Conservation (phyloP, 2,888 invertebrate genomes). For the Dexiosoma caninum region DNA sequence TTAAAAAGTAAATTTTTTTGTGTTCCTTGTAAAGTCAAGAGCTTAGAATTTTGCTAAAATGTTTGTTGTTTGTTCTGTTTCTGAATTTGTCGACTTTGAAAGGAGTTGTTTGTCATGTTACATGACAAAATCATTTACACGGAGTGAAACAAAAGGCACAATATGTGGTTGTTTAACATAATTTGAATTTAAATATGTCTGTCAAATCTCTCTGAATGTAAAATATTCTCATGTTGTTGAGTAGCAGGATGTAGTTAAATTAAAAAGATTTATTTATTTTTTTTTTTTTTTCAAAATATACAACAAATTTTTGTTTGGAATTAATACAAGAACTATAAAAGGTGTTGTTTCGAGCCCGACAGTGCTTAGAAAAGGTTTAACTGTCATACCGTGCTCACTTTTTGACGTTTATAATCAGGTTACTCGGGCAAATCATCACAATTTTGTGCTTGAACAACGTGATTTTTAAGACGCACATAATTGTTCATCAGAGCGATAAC, state of each 20-base stretch:
- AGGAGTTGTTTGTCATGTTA: slow-evolving; percentile 28
- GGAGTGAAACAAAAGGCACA: neutral
- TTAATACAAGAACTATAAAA: no score
- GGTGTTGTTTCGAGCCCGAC: no score
- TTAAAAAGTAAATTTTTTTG: slow-evolving; percentile 43
- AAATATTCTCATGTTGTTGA: neutral
- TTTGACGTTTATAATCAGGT: no score
- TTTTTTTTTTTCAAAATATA: neutral
- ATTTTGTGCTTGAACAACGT: no score
- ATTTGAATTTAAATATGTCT: slow-evolving; percentile 9
- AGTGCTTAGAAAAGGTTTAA: no score
- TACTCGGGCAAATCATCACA: no score
- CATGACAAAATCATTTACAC: slow-evolving; percentile 14
- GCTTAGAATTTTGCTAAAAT: slow-evolving; percentile 18
- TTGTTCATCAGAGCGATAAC: no score
- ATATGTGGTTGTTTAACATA: slow-evolving; percentile 20
- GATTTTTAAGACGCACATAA: no score
- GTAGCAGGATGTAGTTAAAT: neutral
- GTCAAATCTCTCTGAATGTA: neutral
- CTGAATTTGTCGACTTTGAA: slow-evolving; percentile 17
- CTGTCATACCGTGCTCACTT: no score
- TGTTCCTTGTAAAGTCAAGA: neutral
- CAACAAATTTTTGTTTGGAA: no score
- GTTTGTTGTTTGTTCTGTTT: neutral
- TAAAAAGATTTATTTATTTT: neutral